Percentiles rank a stretch among this genome's conserved stretches.
These are phyloP conservation scores for Eristalinus aeneus DNA, from an alignment of 2,888 invertebrate species.

Conservation along the genomic window DNA sequence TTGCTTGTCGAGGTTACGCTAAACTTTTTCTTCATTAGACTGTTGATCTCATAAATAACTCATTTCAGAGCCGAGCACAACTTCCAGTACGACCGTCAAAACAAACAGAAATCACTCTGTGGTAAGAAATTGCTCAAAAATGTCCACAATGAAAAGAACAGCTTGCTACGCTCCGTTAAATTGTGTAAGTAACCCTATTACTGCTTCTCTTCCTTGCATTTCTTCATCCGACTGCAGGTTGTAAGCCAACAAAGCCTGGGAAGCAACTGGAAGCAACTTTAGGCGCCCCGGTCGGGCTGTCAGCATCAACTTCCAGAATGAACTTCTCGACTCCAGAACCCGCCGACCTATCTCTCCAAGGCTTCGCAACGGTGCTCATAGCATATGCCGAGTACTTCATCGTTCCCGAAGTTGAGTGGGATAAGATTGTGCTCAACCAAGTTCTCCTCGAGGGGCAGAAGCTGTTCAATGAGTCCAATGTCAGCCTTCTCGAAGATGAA, in stretches of 20 bases:
- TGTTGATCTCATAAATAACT: not conserved
- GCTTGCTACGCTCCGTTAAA: conserved; percentile 29
- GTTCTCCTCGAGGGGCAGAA: conserved; percentile 76
- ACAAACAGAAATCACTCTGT: not conserved
- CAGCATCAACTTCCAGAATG: conserved; percentile 67
- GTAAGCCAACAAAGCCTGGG: not conserved
- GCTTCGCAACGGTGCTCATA: conserved; percentile 75
- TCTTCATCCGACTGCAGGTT: conserved; percentile 41
- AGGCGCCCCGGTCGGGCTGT: conserved; percentile 75
- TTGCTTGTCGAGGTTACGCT: not conserved
- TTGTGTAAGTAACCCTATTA: conserved; percentile 37
- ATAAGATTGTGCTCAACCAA: conserved; percentile 74
- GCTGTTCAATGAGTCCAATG: conserved; percentile 72
- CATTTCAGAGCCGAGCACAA: not conserved
- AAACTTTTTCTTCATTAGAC: not conserved
- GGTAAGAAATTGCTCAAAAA: not conserved
- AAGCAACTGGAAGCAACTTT: conserved; percentile 25
- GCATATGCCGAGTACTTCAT: conserved; percentile 77
- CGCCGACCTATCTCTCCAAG: conserved; percentile 71
- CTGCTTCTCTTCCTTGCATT: not conserved
- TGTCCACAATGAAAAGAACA: conserved; percentile 29
- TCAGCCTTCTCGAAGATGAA: conserved; percentile 54
- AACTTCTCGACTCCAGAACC: conserved; percentile 58
- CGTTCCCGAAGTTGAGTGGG: conserved; percentile 76
- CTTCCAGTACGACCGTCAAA: not conserved